A percentile compares a stretch with the other conserved stretches of the same genome.
Evolutionary conservation across 2,113 vertebrate species (phyloP).

Genomic region (Corvus moneduloides): DNA sequence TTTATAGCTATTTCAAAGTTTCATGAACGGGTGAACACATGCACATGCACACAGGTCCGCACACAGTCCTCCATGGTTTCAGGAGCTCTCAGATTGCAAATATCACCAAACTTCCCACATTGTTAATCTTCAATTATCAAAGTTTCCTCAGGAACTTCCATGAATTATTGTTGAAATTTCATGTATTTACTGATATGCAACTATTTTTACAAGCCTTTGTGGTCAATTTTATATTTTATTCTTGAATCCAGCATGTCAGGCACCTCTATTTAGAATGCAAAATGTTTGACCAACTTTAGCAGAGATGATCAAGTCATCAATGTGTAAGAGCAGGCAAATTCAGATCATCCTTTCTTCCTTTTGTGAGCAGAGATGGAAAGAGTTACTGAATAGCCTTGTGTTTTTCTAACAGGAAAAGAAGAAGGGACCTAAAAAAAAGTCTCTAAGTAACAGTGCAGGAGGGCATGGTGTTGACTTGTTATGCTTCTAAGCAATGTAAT

Average conservation of each 20-base stretch:
- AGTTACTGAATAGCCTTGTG: neutral
- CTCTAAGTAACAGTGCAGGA: neutral
- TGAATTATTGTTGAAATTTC: neutral
- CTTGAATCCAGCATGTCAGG: neutral
- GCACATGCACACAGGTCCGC: neutral
- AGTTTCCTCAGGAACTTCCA: neutral
- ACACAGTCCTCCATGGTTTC: neutral
- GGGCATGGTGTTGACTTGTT: constrained; percentile 29
- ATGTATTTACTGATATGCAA: neutral
- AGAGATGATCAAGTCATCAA: neutral
- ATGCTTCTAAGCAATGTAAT: constrained; percentile 46
- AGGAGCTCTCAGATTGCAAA: neutral
- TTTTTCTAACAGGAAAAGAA: constrained; percentile 30
- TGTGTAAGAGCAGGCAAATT: neutral
- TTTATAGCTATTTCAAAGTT: neutral
- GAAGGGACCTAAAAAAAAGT: constrained; percentile 24
- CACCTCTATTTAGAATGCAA: neutral
- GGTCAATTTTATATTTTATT: neutral
- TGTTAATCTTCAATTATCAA: neutral
- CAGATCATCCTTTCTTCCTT: neutral
- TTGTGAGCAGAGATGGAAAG: neutral
- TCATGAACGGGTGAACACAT: neutral
- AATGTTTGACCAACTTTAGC: neutral
- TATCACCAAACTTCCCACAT: neutral
- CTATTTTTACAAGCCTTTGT: neutral